These are phyloP conservation scores for Archivesica marissinica DNA, from an alignment of 1,140 invertebrate species.

Conservation along the genomic window DNA sequence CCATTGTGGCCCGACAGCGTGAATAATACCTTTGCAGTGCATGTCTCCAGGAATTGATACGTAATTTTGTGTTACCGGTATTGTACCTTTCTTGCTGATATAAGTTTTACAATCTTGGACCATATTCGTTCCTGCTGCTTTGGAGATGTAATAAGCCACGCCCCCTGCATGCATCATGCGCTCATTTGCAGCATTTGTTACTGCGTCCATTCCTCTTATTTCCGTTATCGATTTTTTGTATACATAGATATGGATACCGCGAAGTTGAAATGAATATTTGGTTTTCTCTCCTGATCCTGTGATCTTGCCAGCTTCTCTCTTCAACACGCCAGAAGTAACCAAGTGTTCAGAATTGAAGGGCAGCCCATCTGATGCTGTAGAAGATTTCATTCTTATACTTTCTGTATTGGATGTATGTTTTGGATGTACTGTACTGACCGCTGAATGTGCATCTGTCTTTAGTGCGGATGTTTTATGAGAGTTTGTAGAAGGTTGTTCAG, in stretches of 20 bases:
- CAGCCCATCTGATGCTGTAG: not conserved
- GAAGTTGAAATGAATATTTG: slow-evolving; percentile 15
- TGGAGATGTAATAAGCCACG: slow-evolving; percentile 64
- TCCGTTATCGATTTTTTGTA: slow-evolving; percentile 40
- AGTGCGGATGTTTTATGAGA: too few species aligned
- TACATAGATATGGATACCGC: not conserved
- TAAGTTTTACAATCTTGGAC: slow-evolving; percentile 61
- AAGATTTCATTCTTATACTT: not conserved
- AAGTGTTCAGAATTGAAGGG: not conserved
- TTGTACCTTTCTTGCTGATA: not conserved
- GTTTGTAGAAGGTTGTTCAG: too few species aligned
- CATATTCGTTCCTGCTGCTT: slow-evolving; percentile 64
- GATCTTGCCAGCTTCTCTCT: not conserved
- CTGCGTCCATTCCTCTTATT: slow-evolving; percentile 51
- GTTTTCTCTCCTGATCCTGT: not conserved
- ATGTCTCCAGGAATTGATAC: slow-evolving; percentile 62
- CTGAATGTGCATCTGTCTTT: too few species aligned
- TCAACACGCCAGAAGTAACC: not conserved
- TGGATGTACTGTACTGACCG: too few species aligned
- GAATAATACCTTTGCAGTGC: slow-evolving; percentile 60
- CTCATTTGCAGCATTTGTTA: slow-evolving; percentile 71
- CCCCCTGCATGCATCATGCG: slow-evolving; percentile 63
- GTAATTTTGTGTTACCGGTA: slow-evolving; percentile 39
- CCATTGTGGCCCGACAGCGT: slow-evolving; percentile 66
- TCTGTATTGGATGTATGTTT: not conserved